Percentiles rank a stretch among this genome's conserved stretches.
phyloP scores from a whole-genome alignment of 2,113 vertebrate species.

The Calyptomena viridis region DNA sequence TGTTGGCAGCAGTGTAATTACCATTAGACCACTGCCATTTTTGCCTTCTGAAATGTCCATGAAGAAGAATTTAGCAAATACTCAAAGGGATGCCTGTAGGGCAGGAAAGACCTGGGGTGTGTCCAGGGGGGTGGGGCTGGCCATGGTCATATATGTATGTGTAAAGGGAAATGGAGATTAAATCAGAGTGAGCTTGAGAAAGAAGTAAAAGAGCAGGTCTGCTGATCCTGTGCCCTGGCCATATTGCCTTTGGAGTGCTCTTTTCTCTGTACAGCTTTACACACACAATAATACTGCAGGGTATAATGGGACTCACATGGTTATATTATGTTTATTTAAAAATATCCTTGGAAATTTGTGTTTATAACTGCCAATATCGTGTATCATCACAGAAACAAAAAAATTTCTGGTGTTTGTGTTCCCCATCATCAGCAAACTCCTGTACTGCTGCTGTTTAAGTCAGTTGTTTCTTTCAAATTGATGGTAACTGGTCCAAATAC shows the following conservation, averaged over 20 bases:
- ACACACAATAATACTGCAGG: background rate
- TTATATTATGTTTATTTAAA: background rate
- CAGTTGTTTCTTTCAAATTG: background rate
- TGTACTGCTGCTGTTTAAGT: background rate
- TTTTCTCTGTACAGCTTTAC: background rate
- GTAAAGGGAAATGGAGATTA: background rate
- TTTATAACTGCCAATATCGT: background rate
- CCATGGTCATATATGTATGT: background rate
- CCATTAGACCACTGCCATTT: background rate
- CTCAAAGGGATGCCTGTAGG: background rate
- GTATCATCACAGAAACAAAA: background rate
- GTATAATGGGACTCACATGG: background rate
- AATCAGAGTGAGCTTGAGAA: background rate
- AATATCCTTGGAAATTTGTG: background rate
- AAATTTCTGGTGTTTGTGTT: background rate
- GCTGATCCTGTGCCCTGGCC: background rate
- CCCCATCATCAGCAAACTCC: background rate
- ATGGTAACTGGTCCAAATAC: background rate
- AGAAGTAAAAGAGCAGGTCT: background rate
- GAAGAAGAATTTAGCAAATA: background rate
- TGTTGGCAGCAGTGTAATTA: rapidly evolving
- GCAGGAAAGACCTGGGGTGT: background rate
- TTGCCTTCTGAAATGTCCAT: background rate
- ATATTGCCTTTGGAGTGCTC: background rate
- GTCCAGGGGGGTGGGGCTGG: background rate